phyloP scores from a whole-genome alignment of 2,888 invertebrate genomes.

The Uloborus plumipes region DNA sequence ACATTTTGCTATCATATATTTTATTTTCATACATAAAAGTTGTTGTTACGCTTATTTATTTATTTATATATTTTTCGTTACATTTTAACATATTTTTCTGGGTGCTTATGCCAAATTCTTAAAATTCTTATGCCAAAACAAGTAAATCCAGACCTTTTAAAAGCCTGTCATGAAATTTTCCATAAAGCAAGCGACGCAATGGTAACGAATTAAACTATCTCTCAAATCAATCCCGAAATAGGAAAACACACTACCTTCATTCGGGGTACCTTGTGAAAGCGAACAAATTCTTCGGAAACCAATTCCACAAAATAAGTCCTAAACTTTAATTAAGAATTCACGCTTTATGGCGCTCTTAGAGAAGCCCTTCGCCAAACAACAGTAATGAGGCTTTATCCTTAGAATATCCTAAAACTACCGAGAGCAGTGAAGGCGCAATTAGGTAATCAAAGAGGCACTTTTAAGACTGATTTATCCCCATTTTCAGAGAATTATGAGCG shows the following conservation, averaged over 20 bases:
- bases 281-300: slow-evolving; percentile 13
- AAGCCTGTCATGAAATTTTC: too few relatives aligned
- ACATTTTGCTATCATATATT: too few relatives aligned
- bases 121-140: too few relatives aligned
- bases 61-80: too few relatives aligned
- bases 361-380: slow-evolving; percentile 14
- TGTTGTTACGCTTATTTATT: too few relatives aligned
- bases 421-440: not conserved
- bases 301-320: slow-evolving; percentile 41
- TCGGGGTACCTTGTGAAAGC: not conserved
- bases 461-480: slow-evolving; percentile 39
- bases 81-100: too few relatives aligned
- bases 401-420: not conserved
- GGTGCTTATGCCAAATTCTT: too few relatives aligned
- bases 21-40: too few relatives aligned
- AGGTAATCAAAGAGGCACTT: slow-evolving; percentile 43
- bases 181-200: too few relatives aligned
- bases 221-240: not conserved
- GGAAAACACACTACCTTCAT: not conserved
- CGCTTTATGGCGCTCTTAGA: slow-evolving; percentile 18
- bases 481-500: slow-evolving; percentile 34
- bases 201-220: not conserved
- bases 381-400: slow-evolving; percentile 38
- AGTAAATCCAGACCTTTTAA: too few relatives aligned
- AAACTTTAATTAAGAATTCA: slow-evolving; percentile 57